Base-by-base conservation (phyloP, 1,140 invertebrate species). In the Trichomalopsis sarcophagae region DNA sequence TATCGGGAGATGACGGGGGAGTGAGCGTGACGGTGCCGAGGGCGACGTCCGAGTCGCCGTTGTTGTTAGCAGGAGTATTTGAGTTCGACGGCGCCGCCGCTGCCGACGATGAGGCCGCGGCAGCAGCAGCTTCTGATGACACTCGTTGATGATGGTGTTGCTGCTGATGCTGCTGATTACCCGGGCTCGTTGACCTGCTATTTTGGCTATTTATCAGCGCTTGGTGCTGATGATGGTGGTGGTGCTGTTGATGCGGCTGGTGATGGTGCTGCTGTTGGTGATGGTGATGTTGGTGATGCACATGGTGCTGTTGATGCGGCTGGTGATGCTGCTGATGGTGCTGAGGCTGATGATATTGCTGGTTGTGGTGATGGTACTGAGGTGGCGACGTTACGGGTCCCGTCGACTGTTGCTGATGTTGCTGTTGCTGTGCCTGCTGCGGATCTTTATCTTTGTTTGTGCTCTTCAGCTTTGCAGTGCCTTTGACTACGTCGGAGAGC, bases 401-500 rank as follows among this genome's bases (percentile, higher is more conserved):
- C 30, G 71, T 30, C 17, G 69, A 81, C 27, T 86, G 86, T 66
- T 88, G 89, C 30, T 89, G 88, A 47, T 89, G 84, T 6, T 85
- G 86, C 36, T 87, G 87, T 79, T 89, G 89, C 79, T 81, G 84
- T 13, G 85, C 84, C 86, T 89, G 88, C 82, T 90, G 90, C 17
- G 87, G 89, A 81, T 90, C 90, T 71, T 92, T 90, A 83, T 93
- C 91, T 89, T 94, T 91, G 68, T 94, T 92, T 91, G 91, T 89
- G 88, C 90, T 90, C 91, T 94, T 95, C 44, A 93, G 89, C 89
- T 96, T 96, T 30, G 95, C 95, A 50, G 95, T 96, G 84, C 96
- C 96, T 90, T 97, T 97, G 30, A 97, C 97, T 50, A 97, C 96
- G 91, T 97, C 97, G 5, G 97, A 95, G 87, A 97, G 92, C 89